Conservation (phyloP, 2,888 invertebrate species). For the Augiades crinisus region DNA sequence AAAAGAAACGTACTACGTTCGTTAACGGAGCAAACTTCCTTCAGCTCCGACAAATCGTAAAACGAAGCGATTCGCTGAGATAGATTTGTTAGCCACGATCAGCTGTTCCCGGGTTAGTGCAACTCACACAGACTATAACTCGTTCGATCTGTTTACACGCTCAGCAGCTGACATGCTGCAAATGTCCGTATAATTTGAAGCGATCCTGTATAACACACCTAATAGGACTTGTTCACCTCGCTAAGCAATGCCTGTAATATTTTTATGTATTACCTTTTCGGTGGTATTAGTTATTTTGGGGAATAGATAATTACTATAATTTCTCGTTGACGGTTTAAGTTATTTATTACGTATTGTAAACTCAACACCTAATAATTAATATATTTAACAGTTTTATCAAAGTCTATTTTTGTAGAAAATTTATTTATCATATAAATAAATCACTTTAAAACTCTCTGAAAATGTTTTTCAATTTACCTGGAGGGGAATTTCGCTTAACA, state of each 20-base stretch:
- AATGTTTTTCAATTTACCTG: too few relatives aligned
- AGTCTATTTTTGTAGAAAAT: too few relatives aligned
- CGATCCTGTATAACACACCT: conserved; percentile 35
- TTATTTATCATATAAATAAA: too few relatives aligned
- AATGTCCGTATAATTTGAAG: conserved; percentile 11
- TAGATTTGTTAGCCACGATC: conserved; percentile 16
- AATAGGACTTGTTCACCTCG: conserved; percentile 13
- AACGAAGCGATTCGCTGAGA: conserved; percentile 13
- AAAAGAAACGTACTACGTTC: conserved; percentile 16
- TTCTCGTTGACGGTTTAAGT: background rate
- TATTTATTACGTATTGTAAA: too few relatives aligned
- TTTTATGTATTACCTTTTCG: too few relatives aligned
- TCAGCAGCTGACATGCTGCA: conserved; percentile 7
- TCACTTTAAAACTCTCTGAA: too few relatives aligned
- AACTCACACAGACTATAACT: conserved; percentile 20
- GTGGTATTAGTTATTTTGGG: too few relatives aligned
- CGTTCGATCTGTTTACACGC: conserved; percentile 21
- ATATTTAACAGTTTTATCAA: too few relatives aligned
- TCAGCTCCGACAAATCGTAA: conserved; percentile 10
- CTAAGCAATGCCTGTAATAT: background rate
- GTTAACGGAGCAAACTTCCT: conserved; percentile 8
- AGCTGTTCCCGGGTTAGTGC: conserved; percentile 17
- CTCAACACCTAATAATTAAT: too few relatives aligned
- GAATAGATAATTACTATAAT: too few relatives aligned
- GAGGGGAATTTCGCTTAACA: too few relatives aligned